Conservation (phyloP, 1,140 invertebrate genomes). For the Nymphalis io region DNA sequence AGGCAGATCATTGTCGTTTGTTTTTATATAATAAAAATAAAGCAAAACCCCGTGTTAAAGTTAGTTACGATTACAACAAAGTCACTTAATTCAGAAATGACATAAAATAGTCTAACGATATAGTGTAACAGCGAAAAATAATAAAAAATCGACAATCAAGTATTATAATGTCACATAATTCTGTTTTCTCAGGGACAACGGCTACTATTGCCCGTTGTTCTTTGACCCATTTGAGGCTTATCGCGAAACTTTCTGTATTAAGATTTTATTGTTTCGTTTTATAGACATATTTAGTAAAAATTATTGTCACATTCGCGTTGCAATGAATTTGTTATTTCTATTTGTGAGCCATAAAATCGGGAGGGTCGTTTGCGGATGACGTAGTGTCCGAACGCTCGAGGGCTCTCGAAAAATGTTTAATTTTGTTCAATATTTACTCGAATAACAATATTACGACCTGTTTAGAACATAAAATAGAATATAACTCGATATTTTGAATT, state of each 20-base stretch:
- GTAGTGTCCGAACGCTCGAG: constrained; percentile 14
- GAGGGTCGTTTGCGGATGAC: constrained; percentile 23
- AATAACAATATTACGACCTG: not conserved
- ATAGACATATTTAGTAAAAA: constrained; percentile 54
- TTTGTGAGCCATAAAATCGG: constrained; percentile 29
- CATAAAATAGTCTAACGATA: constrained; percentile 27
- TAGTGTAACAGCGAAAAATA: constrained; percentile 25
- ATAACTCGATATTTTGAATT: too few relatives aligned
- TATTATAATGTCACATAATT: constrained; percentile 52
- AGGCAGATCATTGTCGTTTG: too few relatives aligned
- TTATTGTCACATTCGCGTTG: constrained; percentile 47
- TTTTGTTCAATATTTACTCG: constrained; percentile 8
- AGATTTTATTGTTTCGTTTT: constrained; percentile 57
- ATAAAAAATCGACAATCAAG: constrained; percentile 49
- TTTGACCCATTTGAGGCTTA: constrained; percentile 47
- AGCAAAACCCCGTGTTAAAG: not conserved
- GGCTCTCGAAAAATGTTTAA: constrained; percentile 24
- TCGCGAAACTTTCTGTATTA: constrained; percentile 55
- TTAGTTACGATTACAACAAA: constrained; percentile 10
- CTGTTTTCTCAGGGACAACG: constrained; percentile 42
- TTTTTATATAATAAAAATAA: too few relatives aligned
- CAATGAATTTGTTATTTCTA: constrained; percentile 29
- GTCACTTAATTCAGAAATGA: constrained; percentile 31
- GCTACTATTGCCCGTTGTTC: constrained; percentile 45
- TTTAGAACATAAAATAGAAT: not conserved